These are phyloP conservation scores for Hypanus sabinus DNA, from an alignment of 2,113 vertebrate species.

Conservation along the genomic window DNA sequence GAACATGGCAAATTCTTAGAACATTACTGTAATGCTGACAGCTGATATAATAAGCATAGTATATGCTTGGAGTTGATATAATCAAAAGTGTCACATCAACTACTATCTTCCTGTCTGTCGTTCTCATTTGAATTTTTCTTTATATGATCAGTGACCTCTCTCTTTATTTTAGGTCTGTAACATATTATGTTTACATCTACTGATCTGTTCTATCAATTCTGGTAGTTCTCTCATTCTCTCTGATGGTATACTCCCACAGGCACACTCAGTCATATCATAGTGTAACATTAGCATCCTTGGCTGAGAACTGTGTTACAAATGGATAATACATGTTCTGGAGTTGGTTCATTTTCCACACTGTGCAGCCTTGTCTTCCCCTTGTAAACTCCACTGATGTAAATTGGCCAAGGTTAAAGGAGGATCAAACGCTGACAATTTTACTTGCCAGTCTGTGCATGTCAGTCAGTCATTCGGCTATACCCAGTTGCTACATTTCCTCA, in stretches of 20 bases:
- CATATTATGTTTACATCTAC: neutral
- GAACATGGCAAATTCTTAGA: neutral
- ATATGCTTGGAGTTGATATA: neutral
- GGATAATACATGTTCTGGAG: conserved; percentile 20
- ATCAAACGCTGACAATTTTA: conserved; percentile 15
- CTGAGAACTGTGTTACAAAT: conserved; percentile 25
- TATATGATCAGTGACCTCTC: neutral
- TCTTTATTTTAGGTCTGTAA: neutral
- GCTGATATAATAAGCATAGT: neutral
- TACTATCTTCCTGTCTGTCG: neutral
- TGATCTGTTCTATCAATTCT: neutral
- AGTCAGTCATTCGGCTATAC: neutral
- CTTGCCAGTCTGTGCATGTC: conserved; percentile 15
- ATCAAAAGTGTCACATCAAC: neutral
- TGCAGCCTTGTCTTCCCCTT: neutral
- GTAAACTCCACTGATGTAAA: conserved; percentile 16
- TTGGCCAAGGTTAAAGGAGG: conserved; percentile 21
- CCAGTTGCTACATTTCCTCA: conserved; percentile 30
- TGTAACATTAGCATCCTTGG: neutral
- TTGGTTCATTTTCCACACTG: conserved; percentile 21
- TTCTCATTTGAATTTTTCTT: neutral
- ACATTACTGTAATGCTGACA: neutral
- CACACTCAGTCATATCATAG: neutral
- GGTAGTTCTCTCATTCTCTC: neutral
- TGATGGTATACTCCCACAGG: neutral